Percentiles rank a stretch among this genome's conserved stretches.
Evolutionary conservation across 2,888 invertebrate genomes (phyloP).

Genomic region (Tridacna gigas): DNA sequence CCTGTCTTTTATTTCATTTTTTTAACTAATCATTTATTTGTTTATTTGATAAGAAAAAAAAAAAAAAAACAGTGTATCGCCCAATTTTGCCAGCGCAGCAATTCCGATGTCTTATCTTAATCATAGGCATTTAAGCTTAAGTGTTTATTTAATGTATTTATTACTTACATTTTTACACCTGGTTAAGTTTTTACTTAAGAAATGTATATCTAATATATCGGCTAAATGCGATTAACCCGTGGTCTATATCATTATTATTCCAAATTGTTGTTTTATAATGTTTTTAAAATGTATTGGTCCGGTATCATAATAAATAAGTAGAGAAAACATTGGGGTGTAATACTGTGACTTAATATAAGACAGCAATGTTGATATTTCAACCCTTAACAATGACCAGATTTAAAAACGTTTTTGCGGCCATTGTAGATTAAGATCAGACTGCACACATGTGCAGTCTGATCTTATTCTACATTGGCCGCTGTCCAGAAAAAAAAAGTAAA

Average conservation of each 20-base stretch:
- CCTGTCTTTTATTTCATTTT: too few species aligned
- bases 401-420: not conserved
- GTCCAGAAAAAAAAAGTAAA: too few species aligned
- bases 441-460: too few species aligned
- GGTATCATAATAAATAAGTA: slow-evolving; percentile 26
- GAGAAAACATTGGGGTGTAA: slow-evolving; percentile 14
- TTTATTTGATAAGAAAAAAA: too few species aligned
- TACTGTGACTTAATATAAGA: slow-evolving; percentile 10
- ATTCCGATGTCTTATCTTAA: slow-evolving; percentile 4
- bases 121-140: slow-evolving; percentile 16
- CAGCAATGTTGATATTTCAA: slow-evolving; percentile 14
- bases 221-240: slow-evolving; percentile 46
- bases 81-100: not conserved
- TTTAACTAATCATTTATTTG: too few species aligned
- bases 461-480: too few species aligned
- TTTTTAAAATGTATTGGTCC: slow-evolving; percentile 6
- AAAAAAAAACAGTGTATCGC: too few species aligned
- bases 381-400: not conserved
- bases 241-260: slow-evolving; percentile 43
- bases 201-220: slow-evolving; percentile 21
- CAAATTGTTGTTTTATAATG: slow-evolving; percentile 23
- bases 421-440: too few species aligned
- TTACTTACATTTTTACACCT: slow-evolving; percentile 59
- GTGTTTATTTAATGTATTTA: slow-evolving; percentile 57
- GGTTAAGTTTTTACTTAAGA: slow-evolving; percentile 49